Conservation (phyloP, 2,888 invertebrate species). For the Pandemis heparana region DNA sequence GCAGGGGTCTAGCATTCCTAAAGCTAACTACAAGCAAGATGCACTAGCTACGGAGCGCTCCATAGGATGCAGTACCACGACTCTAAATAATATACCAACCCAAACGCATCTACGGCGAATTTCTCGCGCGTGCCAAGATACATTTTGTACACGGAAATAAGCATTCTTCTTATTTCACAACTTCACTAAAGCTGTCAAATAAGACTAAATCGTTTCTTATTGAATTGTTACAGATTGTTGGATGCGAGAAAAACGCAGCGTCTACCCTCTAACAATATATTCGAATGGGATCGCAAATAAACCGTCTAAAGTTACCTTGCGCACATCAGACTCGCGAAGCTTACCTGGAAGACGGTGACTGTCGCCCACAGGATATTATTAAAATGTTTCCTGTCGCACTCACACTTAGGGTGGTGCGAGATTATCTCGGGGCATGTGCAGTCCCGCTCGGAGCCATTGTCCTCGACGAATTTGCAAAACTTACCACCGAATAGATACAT, state of each 20-base stretch:
- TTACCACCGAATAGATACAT: slow-evolving; percentile 99
- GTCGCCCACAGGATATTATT: slow-evolving; percentile 99
- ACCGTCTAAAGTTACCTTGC: slow-evolving; percentile 74
- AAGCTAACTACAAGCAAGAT: slow-evolving; percentile 74
- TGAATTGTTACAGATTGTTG: slow-evolving; percentile 49
- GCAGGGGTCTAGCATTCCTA: slow-evolving; percentile 76
- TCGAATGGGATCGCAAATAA: slow-evolving; percentile 81
- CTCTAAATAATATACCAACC: slow-evolving; percentile 50
- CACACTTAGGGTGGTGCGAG: slow-evolving; percentile 95
- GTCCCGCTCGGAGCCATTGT: slow-evolving; percentile 92
- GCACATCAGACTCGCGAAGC: slow-evolving; percentile 74
- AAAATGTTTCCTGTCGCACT: slow-evolving; percentile 99
- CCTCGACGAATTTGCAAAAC: slow-evolving; percentile 99
- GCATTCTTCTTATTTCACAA: slow-evolving; percentile 60
- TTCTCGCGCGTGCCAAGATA: slow-evolving; percentile 66
- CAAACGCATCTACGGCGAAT: slow-evolving; percentile 64
- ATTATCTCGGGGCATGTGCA: slow-evolving; percentile 97
- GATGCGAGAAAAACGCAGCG: slow-evolving; percentile 76
- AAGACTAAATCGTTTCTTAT: slow-evolving; percentile 55
- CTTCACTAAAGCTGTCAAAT: slow-evolving; percentile 54
- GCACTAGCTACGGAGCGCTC: slow-evolving; percentile 81
- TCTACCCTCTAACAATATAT: slow-evolving; percentile 70
- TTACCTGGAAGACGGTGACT: slow-evolving; percentile 99
- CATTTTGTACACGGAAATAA: slow-evolving; percentile 38
- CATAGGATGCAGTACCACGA: slow-evolving; percentile 65